A percentile compares a stretch with the other conserved stretches of the same genome.
phyloP scores from a whole-genome alignment of 2,888 invertebrate species.

The Serripes groenlandicus region DNA sequence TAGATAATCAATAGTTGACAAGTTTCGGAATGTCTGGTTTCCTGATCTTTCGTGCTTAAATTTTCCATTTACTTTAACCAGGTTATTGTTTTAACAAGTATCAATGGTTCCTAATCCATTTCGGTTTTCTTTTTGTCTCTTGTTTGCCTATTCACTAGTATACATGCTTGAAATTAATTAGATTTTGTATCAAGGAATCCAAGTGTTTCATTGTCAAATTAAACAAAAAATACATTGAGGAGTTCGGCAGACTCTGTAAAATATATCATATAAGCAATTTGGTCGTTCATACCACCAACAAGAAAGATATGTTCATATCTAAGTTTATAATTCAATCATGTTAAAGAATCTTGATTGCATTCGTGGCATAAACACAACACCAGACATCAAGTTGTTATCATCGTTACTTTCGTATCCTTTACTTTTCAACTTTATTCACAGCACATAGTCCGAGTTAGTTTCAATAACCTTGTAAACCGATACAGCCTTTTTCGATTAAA shows the following conservation, averaged over 20 bases:
- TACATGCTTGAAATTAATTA: neutral
- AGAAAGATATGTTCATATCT: conserved; percentile 15
- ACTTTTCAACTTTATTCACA: conserved; percentile 22
- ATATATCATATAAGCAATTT: too few relatives aligned
- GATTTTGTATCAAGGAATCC: too few relatives aligned
- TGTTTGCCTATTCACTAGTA: neutral
- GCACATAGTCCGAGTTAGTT: conserved; percentile 11
- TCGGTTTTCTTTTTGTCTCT: neutral
- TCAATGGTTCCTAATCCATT: neutral
- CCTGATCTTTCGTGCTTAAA: too few relatives aligned
- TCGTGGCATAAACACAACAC: conserved; percentile 11
- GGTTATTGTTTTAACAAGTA: neutral
- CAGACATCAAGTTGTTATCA: neutral
- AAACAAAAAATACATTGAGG: too few relatives aligned
- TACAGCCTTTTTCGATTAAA: too few relatives aligned
- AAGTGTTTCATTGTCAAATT: too few relatives aligned
- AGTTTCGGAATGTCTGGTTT: too few relatives aligned
- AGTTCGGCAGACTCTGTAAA: too few relatives aligned
- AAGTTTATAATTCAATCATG: neutral
- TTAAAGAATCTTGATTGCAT: conserved; percentile 18
- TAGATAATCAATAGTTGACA: neutral
- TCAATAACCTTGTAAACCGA: neutral
- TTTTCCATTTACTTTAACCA: neutral
- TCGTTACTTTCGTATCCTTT: neutral
- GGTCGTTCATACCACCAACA: conserved; percentile 9